phyloP scores from a whole-genome alignment of 1,140 invertebrate species.

The Cotesia glomerata region DNA sequence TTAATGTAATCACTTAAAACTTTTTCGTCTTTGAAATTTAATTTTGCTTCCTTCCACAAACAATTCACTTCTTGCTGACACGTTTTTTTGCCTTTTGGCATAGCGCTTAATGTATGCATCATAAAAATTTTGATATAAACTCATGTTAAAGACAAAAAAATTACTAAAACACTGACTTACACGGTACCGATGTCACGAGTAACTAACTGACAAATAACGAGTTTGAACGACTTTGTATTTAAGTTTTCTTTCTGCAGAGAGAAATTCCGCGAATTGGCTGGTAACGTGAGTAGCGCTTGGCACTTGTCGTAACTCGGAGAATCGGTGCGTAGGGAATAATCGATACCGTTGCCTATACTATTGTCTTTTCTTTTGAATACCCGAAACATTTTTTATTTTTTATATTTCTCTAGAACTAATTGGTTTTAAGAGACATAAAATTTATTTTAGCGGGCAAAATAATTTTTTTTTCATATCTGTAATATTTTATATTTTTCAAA shows the following conservation, averaged over 20 bases:
- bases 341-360: too few relatives aligned
- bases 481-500: not conserved
- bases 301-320: too few relatives aligned
- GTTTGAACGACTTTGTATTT: not conserved
- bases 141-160: not conserved
- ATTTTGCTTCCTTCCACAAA: conserved; percentile 12
- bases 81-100: conserved; percentile 5
- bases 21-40: conserved; percentile 1
- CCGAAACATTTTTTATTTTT: too few relatives aligned
- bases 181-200: not conserved
- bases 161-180: not conserved
- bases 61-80: conserved; percentile 8
- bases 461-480: not conserved
- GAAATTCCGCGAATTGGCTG: too few relatives aligned
- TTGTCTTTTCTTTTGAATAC: too few relatives aligned
- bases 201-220: not conserved
- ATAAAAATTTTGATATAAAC: conserved; percentile 5
- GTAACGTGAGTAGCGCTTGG: too few relatives aligned
- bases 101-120: conserved; percentile 3
- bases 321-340: too few relatives aligned
- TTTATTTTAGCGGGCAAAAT: too few relatives aligned
- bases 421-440: not conserved
- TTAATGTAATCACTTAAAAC: conserved; percentile 2
- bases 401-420: not conserved
- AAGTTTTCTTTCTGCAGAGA: too few relatives aligned